Evolutionary conservation across 2,797 vertebrate species (phyloP).

Genomic region (Chloroceryle inda): DNA sequence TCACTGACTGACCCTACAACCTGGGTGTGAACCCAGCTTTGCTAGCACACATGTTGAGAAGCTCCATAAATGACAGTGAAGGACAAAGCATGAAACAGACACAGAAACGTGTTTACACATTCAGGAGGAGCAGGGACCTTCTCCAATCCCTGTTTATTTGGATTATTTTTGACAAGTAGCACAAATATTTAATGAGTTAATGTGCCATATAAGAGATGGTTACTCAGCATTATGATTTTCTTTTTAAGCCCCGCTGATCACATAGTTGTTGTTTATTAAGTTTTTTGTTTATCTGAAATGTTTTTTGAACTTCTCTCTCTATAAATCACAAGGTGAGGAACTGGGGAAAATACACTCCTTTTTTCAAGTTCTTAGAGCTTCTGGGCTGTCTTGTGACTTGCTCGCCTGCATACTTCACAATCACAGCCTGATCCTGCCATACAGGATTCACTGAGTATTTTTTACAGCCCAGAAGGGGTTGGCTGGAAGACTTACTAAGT

Average conservation of each 20-base stretch:
- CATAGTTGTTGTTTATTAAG: background rate
- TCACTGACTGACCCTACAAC: background rate
- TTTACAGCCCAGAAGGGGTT: background rate
- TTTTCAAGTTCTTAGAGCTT: background rate
- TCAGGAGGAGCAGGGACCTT: background rate
- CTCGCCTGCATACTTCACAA: background rate
- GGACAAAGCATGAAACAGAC: slow-evolving; percentile 65
- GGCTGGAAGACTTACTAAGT: background rate
- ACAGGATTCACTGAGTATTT: background rate
- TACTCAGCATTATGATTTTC: background rate
- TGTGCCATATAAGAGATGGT: background rate
- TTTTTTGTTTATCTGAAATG: background rate
- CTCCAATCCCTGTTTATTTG: background rate
- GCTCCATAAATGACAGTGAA: slow-evolving; percentile 51
- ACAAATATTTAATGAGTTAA: background rate
- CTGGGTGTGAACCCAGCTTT: background rate
- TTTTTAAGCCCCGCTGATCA: background rate
- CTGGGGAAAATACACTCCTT: background rate
- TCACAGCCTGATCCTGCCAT: background rate
- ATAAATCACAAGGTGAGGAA: background rate
- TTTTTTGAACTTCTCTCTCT: background rate
- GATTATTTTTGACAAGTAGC: background rate
- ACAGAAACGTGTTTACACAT: background rate
- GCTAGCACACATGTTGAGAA: slow-evolving; percentile 4
- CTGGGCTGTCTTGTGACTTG: background rate